Base-by-base conservation (phyloP, 1,140 invertebrate species). In the Harlomillsia oculata region DNA sequence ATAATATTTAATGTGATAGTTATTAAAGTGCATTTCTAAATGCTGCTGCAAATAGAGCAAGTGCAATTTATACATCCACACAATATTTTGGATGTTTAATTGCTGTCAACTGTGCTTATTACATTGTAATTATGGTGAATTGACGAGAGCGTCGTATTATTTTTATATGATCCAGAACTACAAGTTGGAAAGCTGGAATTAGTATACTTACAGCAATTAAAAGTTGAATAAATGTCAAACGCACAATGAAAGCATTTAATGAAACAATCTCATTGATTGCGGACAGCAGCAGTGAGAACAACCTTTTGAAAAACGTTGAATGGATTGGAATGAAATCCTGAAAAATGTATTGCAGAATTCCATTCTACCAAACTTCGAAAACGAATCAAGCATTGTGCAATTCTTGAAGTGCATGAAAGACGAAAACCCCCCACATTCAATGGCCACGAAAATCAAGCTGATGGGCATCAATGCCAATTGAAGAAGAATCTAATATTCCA, bases 311-410 rank as follows among this genome's bases (percentile, higher is more conserved):
- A 53, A 14, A 59, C 30, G 9, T 59, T 41, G 29, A 41, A 29
- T 9, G 56, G 49, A n/a, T 16, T 29, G 0, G 56, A 53, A 21
- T 30, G 32, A 16, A 28, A 59, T 14, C 52, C n/a, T 1, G 53
- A 18, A 25, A 59, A 52, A n/a, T 59, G 39, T 3, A 59, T 51
- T 1, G 56, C 44, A 1, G 48, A 37, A 30, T 50, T 36, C 56
- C 56, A 59, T 23, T 59, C 56, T 2, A 46, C 4, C 2, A 59
- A 41, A 46, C 43, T 59, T 21, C 56, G 18, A 23, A 59, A 59
- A 30, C 53, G 56, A 39, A 59, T 59, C 1, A 53, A 13, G 53
- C 41, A 3, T 41, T 52, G 39, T 59, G 40, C 26, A 59, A 20
- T 25, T 32, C 29, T 8, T 45, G 30, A 9, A 59, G 41, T 16